Conservation (phyloP, 2,113 vertebrate species). For the Sciurus niger region DNA sequence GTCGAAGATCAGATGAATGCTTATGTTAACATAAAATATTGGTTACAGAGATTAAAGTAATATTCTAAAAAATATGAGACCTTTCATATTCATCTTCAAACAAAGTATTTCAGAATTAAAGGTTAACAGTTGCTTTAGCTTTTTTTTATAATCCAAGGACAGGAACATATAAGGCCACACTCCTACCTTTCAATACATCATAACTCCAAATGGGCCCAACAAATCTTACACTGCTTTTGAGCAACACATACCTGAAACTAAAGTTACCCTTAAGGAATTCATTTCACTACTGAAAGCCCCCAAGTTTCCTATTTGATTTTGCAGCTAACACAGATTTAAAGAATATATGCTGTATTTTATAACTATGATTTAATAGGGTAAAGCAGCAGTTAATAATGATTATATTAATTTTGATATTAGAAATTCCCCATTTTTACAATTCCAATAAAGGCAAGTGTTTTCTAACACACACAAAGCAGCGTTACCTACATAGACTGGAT, state of each 20-base stretch:
- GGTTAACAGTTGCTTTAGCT: constrained; percentile 56
- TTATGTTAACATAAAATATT: constrained; percentile 63
- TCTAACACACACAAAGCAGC: not conserved
- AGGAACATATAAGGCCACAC: constrained; percentile 10
- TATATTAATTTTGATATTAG: not conserved
- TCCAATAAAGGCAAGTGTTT: not conserved
- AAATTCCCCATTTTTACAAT: not conserved
- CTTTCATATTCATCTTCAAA: constrained; percentile 62
- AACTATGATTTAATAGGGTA: constrained; percentile 23
- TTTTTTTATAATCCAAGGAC: not conserved
- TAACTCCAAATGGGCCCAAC: not conserved
- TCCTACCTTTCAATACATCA: constrained; percentile 18
- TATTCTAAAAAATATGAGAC: constrained; percentile 50
- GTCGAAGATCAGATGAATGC: constrained; percentile 75
- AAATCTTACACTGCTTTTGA: constrained; percentile 33
- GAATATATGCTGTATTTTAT: constrained; percentile 29
- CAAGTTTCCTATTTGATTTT: constrained; percentile 30
- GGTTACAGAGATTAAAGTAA: constrained; percentile 64
- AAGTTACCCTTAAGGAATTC: constrained; percentile 27
- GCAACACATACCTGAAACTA: constrained; percentile 9
- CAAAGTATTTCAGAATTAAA: constrained; percentile 68
- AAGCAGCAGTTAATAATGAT: not conserved
- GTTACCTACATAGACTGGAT: not conserved
- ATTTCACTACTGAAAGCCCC: not conserved
- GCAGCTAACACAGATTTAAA: constrained; percentile 34